phyloP scores from a whole-genome alignment of 2,797 vertebrate genomes.

The Sylvia borin region DNA sequence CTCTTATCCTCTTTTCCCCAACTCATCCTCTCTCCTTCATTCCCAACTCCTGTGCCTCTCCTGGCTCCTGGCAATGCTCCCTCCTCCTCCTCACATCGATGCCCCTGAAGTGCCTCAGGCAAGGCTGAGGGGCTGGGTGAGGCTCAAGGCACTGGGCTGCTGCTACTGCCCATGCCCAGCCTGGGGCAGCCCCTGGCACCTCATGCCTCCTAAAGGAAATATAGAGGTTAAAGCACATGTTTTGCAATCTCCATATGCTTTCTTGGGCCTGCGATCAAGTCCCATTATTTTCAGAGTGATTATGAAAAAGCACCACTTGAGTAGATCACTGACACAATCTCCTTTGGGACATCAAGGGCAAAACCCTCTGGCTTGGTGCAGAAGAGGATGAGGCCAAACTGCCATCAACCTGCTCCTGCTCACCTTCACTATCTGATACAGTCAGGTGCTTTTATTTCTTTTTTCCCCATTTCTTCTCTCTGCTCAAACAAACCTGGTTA shows the following conservation, averaged over 20 bases:
- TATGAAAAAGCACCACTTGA: fast-evolving
- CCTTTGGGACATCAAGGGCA: neutral
- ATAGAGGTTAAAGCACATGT: fast-evolving
- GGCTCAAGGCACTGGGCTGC: neutral
- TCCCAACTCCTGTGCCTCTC: neutral
- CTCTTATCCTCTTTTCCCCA: neutral
- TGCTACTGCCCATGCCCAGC: neutral
- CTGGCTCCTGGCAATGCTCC: neutral
- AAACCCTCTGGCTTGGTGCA: neutral
- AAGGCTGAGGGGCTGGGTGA: neutral
- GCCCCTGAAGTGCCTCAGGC: fast-evolving
- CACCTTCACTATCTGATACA: neutral
- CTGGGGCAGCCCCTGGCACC: too few relatives aligned
- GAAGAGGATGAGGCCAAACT: neutral
- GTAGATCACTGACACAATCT: fast-evolving
- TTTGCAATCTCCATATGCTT: neutral
- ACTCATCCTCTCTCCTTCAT: neutral
- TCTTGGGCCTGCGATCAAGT: fast-evolving
- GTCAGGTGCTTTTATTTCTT: neutral
- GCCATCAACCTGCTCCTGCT: neutral
- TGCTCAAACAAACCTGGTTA: neutral
- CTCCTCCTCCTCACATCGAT: fast-evolving
- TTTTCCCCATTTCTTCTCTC: neutral
- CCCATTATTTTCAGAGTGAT: neutral
- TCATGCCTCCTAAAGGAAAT: neutral